Evolutionary conservation across 1,140 invertebrate genomes (phyloP).

Genomic region (Cherax destructor): DNA sequence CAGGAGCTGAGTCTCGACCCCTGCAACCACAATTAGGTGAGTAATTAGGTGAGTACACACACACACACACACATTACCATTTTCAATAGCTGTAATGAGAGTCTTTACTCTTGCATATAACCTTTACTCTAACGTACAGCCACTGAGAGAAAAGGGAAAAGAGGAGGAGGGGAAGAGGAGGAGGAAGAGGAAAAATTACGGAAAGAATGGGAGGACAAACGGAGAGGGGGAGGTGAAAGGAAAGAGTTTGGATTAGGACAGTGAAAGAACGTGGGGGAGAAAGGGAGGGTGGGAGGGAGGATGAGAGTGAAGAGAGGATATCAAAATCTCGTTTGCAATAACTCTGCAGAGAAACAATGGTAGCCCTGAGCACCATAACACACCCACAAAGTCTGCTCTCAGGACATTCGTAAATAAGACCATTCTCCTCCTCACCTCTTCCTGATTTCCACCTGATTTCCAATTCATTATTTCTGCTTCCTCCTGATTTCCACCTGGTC

Average conservation of each 20-base stretch:
- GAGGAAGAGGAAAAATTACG: not conserved
- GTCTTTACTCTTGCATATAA: too few relatives aligned
- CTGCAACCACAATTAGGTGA: too few relatives aligned
- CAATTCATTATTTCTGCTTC: too few relatives aligned
- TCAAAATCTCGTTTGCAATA: slow-evolving; percentile 4
- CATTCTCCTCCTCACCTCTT: too few relatives aligned
- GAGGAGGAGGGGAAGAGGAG: not conserved
- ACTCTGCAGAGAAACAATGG: not conserved
- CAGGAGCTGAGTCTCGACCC: too few relatives aligned
- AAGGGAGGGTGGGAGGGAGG: not conserved
- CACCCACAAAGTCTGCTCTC: not conserved
- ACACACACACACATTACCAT: too few relatives aligned
- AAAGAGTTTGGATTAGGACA: not conserved
- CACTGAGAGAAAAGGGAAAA: not conserved
- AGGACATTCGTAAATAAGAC: too few relatives aligned
- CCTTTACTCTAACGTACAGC: too few relatives aligned
- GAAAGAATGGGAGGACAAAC: not conserved
- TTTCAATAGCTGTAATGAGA: too few relatives aligned
- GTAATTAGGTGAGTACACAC: too few relatives aligned
- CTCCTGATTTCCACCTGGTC: too few relatives aligned
- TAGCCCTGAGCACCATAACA: not conserved
- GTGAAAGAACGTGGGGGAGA: not conserved
- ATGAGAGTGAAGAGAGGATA: not conserved
- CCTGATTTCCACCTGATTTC: too few relatives aligned
- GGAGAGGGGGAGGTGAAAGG: not conserved